Conservation (phyloP, 2,888 invertebrate species). For the Ganaspis brasiliensis region DNA sequence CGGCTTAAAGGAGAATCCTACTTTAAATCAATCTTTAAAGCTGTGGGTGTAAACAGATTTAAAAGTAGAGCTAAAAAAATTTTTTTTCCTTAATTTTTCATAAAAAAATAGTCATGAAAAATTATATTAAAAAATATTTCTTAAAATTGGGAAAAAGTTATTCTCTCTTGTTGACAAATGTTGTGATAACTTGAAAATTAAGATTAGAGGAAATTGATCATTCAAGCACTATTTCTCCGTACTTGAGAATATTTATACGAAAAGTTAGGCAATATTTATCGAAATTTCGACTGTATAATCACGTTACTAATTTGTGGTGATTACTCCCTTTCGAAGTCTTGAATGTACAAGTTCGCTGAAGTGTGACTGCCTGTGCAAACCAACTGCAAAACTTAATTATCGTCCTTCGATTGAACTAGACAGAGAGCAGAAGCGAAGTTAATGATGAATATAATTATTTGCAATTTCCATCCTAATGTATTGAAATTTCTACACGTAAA, state of each 20-base stretch:
- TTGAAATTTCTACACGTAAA: not conserved
- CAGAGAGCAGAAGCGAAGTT: not conserved
- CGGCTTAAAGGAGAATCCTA: too few species aligned
- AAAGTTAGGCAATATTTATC: not conserved
- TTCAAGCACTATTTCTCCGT: too few species aligned
- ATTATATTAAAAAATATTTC: too few species aligned
- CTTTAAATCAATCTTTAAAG: too few species aligned
- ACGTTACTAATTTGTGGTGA: not conserved
- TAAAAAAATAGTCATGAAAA: too few species aligned
- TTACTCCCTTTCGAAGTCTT: conserved; percentile 6
- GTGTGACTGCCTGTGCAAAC: not conserved
- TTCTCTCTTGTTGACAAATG: too few species aligned
- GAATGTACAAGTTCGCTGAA: not conserved
- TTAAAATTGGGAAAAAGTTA: too few species aligned
- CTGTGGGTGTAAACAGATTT: too few species aligned
- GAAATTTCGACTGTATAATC: not conserved
- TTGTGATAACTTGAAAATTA: too few species aligned
- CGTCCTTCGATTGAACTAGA: not conserved
- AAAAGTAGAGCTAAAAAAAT: too few species aligned
- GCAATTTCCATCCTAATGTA: conserved; percentile 20
- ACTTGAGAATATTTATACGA: not conserved
- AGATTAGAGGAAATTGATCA: too few species aligned
- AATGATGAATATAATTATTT: conserved; percentile 12
- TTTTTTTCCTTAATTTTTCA: too few species aligned
- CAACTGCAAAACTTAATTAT: conserved; percentile 15